Conservation (phyloP, 1,140 invertebrate genomes). For the Musca vetustissima region DNA sequence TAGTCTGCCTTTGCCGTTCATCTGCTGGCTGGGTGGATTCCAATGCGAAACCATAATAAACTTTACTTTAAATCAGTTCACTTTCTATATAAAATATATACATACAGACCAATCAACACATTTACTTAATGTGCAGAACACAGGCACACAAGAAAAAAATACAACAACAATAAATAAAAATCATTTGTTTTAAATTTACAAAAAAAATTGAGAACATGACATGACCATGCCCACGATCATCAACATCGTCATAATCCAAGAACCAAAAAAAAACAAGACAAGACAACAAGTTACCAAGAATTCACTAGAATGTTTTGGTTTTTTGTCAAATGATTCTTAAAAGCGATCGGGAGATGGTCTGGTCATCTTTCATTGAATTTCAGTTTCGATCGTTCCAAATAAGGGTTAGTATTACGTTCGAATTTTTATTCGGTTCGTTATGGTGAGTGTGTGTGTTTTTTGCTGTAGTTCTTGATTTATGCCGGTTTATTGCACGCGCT, state of each 20-base stretch:
- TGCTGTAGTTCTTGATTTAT: not conserved
- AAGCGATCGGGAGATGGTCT: not conserved
- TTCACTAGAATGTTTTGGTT: not conserved
- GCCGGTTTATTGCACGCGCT: constrained; percentile 5
- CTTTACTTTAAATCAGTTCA: constrained; percentile 21
- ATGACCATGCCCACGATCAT: not conserved
- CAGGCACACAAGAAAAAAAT: too few relatives aligned
- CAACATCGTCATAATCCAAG: not conserved
- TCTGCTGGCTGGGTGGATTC: too few relatives aligned
- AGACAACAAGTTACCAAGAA: too few relatives aligned
- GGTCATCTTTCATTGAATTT: too few relatives aligned
- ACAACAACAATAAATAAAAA: too few relatives aligned
- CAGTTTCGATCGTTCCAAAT: not conserved
- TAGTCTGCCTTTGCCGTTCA: too few relatives aligned
- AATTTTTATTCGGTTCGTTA: too few relatives aligned
- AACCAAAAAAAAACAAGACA: too few relatives aligned
- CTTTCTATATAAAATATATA: not conserved
- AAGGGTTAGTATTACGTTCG: constrained; percentile 8
- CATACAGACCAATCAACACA: not conserved
- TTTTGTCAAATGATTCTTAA: constrained; percentile 7
- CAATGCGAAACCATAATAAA: constrained; percentile 2
- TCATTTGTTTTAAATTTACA: too few relatives aligned
- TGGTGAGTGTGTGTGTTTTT: too few relatives aligned
- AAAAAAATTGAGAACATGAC: too few relatives aligned
- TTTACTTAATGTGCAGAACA: not conserved